These are phyloP conservation scores for Chlorospingus semifuscus DNA, from an alignment of 2,797 vertebrate genomes.

Conservation along the genomic window DNA sequence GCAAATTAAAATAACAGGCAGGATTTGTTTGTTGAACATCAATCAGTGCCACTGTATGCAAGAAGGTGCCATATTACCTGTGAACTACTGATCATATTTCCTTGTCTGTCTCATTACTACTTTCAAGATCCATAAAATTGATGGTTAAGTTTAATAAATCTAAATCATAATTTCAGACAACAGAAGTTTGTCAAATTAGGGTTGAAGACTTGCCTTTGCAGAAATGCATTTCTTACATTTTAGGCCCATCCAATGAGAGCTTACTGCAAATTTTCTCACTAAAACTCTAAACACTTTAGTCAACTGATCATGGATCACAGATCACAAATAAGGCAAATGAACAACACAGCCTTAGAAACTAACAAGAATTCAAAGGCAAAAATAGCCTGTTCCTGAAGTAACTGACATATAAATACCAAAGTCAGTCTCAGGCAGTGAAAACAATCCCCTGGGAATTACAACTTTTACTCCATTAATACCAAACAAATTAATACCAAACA, in stretches of 20 bases:
- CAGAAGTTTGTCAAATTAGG: background rate
- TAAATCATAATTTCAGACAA: background rate
- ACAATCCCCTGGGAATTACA: background rate
- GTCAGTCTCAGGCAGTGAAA: background rate
- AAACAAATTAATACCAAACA: constrained; percentile 51
- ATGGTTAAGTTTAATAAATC: background rate
- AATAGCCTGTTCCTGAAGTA: background rate
- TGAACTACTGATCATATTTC: background rate
- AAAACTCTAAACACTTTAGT: background rate
- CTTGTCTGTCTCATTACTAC: background rate
- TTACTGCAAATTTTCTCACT: background rate
- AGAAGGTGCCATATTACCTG: background rate
- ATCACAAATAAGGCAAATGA: constrained; percentile 9
- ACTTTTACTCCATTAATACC: constrained; percentile 33
- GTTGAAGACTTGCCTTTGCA: background rate
- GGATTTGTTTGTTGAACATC: background rate
- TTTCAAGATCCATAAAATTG: background rate
- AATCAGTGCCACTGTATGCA: background rate
- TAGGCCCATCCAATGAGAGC: background rate
- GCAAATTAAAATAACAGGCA: background rate
- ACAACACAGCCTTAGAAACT: background rate
- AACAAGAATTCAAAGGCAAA: background rate
- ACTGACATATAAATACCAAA: background rate
- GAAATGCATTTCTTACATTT: background rate
- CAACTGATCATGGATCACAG: background rate